phyloP scores from a whole-genome alignment of 37 sponge, comb jelly and placozoan species.

The Eunapius fragilis region DNA sequence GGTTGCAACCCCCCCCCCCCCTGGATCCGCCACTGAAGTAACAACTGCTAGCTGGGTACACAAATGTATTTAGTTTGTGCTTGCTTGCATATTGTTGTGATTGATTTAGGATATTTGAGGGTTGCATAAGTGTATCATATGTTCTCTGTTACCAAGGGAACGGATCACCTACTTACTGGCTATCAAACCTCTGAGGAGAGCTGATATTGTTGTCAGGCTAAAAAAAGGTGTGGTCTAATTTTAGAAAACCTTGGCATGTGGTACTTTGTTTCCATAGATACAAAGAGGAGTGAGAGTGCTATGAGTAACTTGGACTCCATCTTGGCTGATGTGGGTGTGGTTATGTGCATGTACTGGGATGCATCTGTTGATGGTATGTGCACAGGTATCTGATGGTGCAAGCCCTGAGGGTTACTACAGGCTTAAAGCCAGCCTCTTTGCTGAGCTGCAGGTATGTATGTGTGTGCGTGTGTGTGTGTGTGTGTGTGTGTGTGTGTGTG shows the following conservation, averaged over 20 bases:
- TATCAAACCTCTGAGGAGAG: constrained; percentile 51
- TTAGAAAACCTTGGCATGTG: too few relatives aligned
- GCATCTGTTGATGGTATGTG: neutral
- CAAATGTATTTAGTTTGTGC: too few relatives aligned
- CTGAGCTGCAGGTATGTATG: neutral
- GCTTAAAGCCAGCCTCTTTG: neutral
- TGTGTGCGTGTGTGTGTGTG: neutral
- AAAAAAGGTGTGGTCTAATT: constrained; percentile 66
- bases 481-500: constrained; percentile 1
- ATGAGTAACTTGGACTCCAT: constrained; percentile 44
- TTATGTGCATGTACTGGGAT: neutral
- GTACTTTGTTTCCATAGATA: constrained; percentile 19
- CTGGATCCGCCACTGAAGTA: too few relatives aligned
- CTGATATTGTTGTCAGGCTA: constrained; percentile 38
- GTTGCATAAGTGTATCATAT: too few relatives aligned
- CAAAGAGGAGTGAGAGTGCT: constrained; percentile 50
- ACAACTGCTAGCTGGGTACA: too few relatives aligned
- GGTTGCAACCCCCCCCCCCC: too few relatives aligned
- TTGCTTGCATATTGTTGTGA: too few relatives aligned
- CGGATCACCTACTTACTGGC: constrained; percentile 52
- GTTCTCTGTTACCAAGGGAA: constrained; percentile 32
- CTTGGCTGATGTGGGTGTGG: constrained; percentile 52
- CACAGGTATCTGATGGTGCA: neutral
- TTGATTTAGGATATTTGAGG: too few relatives aligned
- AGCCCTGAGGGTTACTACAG: too few relatives aligned